These are phyloP conservation scores for Dendroctonus valens DNA, from an alignment of 1,140 invertebrate species.

Conservation along the genomic window DNA sequence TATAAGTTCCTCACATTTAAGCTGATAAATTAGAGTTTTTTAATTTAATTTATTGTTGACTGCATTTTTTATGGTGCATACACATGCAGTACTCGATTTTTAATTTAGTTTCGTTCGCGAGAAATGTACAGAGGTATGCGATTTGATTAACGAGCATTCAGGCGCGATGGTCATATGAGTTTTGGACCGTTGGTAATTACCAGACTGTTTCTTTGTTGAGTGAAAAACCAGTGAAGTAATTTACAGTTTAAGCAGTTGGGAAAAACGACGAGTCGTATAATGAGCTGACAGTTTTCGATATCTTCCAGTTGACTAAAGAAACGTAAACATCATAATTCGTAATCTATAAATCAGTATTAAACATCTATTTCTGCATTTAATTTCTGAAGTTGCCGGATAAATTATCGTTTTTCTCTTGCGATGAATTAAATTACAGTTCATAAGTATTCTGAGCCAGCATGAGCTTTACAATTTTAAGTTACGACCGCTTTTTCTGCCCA, in stretches of 20 bases:
- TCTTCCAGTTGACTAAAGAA: conserved; percentile 2
- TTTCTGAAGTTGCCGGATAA: conserved; percentile 24
- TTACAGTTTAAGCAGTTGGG: too few species aligned
- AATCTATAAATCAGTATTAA: conserved; percentile 34
- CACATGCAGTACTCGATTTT: too few species aligned
- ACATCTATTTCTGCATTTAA: conserved; percentile 30
- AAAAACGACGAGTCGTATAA: too few species aligned
- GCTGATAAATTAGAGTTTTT: neutral
- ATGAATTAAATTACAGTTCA: conserved; percentile 25
- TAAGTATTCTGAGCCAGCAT: conserved; percentile 27
- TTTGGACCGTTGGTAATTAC: too few species aligned
- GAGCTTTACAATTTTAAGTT: conserved; percentile 32
- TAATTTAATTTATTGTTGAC: conserved; percentile 10
- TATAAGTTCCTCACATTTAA: conserved; percentile 8
- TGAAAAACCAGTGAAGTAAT: too few species aligned
- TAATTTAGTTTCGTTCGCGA: too few species aligned
- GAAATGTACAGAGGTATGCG: too few species aligned
- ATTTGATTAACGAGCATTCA: too few species aligned
- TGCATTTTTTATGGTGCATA: neutral
- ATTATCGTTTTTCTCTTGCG: conserved; percentile 23
- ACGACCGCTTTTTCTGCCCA: conserved; percentile 21
- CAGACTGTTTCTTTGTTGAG: too few species aligned
- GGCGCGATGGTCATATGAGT: too few species aligned
- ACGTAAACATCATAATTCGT: conserved; percentile 34
- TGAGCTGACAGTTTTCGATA: too few species aligned